Base-by-base conservation (phyloP, 1,140 invertebrate species). In the Antheraea pernyi region DNA sequence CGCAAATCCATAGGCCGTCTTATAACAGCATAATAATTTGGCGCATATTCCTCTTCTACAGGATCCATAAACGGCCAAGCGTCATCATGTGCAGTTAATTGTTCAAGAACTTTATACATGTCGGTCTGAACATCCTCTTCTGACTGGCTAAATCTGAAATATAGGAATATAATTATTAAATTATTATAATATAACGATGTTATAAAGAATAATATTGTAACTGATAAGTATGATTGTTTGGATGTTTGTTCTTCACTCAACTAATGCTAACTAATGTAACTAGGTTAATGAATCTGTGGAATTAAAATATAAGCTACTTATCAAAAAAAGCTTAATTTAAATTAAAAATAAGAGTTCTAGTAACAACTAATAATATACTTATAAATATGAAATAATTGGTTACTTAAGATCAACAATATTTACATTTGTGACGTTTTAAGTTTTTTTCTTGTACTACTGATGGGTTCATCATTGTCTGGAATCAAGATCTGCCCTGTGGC, bases 61-160 rank as follows among this genome's bases (percentile, higher is more conserved):
- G 97, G 96, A 86, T 98, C 96, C 77, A 96, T 93, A 88, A 98
- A 98, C 2, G 97, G 97, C 97, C 97, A 98, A 4, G 97, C 97
- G 88, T 98, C 97, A 72, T 96, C 95, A 82, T 98, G 97, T 79
- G 96, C 95, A 81, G 97, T 97, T 3, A 98, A 91, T 80, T 95
- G 95, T 83, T 97, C 96, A 39, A 98, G 92, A 42, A 98, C 96
- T 92, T 98, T 98, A 86, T 97, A 96, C 96, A 98, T 97, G 48
- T 97, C 97, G 68, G 96, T 97, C 82, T 96, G 95, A 60, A 97
- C 93, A 82, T 97, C 97, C 83, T 98, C 97, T 75, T 97, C 96
- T 53, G 94, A 95, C 92, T 96, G 95, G 72, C 94, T 94, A 86
- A 96, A 96, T 86, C 96, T 96, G 72, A 66, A 80, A 84, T 9